Evolutionary conservation across 2,797 vertebrate species (phyloP).

Genomic region (Urophycis tenuis): DNA sequence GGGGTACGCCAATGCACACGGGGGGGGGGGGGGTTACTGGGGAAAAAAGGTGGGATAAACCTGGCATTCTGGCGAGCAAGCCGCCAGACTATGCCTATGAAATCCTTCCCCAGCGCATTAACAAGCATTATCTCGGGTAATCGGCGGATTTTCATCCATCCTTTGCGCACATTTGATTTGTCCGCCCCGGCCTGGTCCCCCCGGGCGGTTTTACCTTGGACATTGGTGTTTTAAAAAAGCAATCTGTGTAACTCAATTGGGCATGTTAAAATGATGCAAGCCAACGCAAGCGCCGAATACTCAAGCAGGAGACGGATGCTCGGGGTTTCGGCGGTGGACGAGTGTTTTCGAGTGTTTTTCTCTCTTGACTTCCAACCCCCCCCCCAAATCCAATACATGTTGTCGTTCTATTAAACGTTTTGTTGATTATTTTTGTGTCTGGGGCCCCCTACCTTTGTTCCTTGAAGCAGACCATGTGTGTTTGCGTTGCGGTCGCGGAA

Average conservation of each 20-base stretch:
- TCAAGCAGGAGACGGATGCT: constrained; percentile 46
- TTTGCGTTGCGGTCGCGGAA: neutral
- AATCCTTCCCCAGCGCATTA: constrained; percentile 38
- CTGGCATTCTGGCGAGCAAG: too few relatives aligned
- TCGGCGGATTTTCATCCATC: constrained; percentile 49
- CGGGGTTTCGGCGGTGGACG: neutral
- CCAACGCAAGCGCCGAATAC: constrained; percentile 53
- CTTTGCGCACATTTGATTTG: constrained; percentile 54
- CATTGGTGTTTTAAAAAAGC: constrained; percentile 53
- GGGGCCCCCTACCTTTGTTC: neutral
- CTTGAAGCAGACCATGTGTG: neutral
- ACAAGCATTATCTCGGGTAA: constrained; percentile 46
- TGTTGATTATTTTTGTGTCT: neutral
- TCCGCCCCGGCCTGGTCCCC: constrained; percentile 53
- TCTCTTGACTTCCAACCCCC: neutral
- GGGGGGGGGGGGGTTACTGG: neutral
- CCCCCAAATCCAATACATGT: neutral
- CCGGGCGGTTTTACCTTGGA: constrained; percentile 55
- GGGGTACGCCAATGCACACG: neutral
- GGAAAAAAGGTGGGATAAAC: neutral
- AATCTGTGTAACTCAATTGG: constrained; percentile 63
- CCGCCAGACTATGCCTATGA: constrained; percentile 44
- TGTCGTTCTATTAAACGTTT: neutral
- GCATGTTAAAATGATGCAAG: constrained; percentile 57
- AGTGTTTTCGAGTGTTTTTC: neutral